Evolutionary conservation across 2,797 vertebrate genomes (phyloP), one percentile per base, ranked within the genome.

Genomic region (Moxostoma hubbsi): DNA sequence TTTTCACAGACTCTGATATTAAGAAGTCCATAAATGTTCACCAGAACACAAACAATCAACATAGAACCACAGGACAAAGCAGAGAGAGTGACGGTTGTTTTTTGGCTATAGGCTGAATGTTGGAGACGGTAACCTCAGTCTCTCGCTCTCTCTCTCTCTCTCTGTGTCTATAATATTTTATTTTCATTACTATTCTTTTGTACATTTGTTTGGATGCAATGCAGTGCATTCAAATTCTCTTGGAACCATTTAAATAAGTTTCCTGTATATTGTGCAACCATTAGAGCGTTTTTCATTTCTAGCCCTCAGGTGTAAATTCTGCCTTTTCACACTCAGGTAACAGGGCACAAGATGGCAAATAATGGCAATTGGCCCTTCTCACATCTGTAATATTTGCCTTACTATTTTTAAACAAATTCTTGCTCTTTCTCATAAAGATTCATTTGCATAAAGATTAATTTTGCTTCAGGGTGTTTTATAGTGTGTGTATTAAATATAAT

Each of bases 381-480:
- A 24, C 79, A 62, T 92, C 88, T 88, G 24, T 24, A 88, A 92
- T 90, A 90, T 93, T 93, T 93, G 92, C 93, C 92, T 93, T 92
- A 90, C 88, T 91, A 90, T 92, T 92, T 92, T 91, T 92, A 87
- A 92, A 89, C 89, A 90, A 90, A 89, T 90, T 82, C 6, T 89
- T 87, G 88, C 90, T 87, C 85, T 90, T 89, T 93, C 89, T 92
- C 90, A 92, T 89, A 90, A 91, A 24, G 24, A 24, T 24, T 24
- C 1, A 54, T 62, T 71, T 90, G 69, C 90, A 92, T 89, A 90
- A 91, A 24, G 24, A 24, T 24, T 24, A 24, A 54, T 62, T 71
- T 90, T 92, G 90, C 91, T 93, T 89, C 90, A 91, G 90, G 87
- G 87, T 86, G 91, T 90, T 89, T 93, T 91, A 82, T 86, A 91